Evolutionary conservation across 2,888 invertebrate species (phyloP), one percentile per base, ranked within the genome.

Genomic region (Phaonia tiefii): DNA sequence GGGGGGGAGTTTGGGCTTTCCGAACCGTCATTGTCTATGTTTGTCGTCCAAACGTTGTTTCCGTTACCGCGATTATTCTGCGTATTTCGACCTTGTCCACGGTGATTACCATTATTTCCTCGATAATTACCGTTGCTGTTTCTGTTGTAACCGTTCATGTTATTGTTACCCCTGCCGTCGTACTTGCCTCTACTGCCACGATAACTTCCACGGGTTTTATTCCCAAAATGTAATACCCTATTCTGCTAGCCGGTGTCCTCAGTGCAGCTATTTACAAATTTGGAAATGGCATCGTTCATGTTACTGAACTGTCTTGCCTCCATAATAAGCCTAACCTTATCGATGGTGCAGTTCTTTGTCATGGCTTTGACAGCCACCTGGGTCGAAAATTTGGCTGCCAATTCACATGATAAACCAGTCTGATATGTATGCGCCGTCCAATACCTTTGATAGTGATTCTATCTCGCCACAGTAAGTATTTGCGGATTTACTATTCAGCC

Each of bases 251-350:
- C 67, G 0, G 66, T 74, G 2, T 54, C 54, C n/a, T 65, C 56
- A 4, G 74, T 67, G 17, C 66, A 75, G 31, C 66, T 67, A 7
- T 37, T 66, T 1, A 75, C 22, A 15, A 75, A 80, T 72, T 78
- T 80, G 7, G 49, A 26, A 10, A 79, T 20, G 1, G 75, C 83
- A 0, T 73, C 73, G 39, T 78, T 79, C 72, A 75, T 80, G n/a
- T 11, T 78, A 13, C 31, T 31, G 42, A 83, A 79, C 10, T 71
- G 54, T 1, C 80, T 73, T 37, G 78, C 75, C 42, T 80, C 72
- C 60, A 80, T 75, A 20, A 80, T 73, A 13, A 79, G 37, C 58
- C 71, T 75, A 37, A 75, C 71, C 42, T 60, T 70, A n/a, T 79
- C 75, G 4, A 42, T 37, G 44, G 25, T 51, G 49, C 71, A 66